Evolutionary conservation across 2,797 vertebrate species (phyloP), one percentile per base, ranked within the genome.

Genomic region (Microhierax caerulescens): DNA sequence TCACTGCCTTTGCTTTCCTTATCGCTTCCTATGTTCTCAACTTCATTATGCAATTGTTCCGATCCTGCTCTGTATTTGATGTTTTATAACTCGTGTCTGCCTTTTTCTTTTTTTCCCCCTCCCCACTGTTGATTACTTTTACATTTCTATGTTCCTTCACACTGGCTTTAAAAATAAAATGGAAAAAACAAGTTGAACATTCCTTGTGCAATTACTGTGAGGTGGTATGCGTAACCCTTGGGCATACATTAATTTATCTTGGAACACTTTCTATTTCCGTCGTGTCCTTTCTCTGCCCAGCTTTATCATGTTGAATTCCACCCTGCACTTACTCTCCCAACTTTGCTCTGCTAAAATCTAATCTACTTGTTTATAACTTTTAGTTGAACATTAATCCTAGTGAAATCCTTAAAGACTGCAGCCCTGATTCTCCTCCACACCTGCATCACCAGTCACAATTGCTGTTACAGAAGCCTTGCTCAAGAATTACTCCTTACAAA

Each of bases 181-280:
- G 39, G 48, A 9, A 88, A 83, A 94, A 91, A 14, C 63, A 94
- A 82, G 30, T 34, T 36, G 73, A 88, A 64, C 54, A 67, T 80
- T 94, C 57, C 75, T 57, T 72, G 56, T 89, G 90, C 95, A 97
- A 96, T 97, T 97, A 96, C 92, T 86, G 88, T 21, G 80, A 89
- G 85, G 94, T 93, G 91, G 73, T 72, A 69, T 18, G 22, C 32
- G 47, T 88, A 94, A 94, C 95, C 96, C 77, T 68, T 61, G 64
- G 96, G 95, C 81, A 95, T 85, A 64, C 51, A 86, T 97, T 97
- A 91, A 97, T 97, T 97, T 96, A 96, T 90, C 95, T 95, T 91
- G 69, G 88, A 97, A 94, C 54, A 79, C 83, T 97, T 97, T 95
- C 91, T 57, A 87, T 97, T 98, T 97, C 92, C 88, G 95, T 87